Percentiles rank a stretch among this genome's conserved stretches.
These are phyloP conservation scores for Mixornis gularis DNA, from an alignment of 2,113 vertebrate genomes.

Conservation along the genomic window DNA sequence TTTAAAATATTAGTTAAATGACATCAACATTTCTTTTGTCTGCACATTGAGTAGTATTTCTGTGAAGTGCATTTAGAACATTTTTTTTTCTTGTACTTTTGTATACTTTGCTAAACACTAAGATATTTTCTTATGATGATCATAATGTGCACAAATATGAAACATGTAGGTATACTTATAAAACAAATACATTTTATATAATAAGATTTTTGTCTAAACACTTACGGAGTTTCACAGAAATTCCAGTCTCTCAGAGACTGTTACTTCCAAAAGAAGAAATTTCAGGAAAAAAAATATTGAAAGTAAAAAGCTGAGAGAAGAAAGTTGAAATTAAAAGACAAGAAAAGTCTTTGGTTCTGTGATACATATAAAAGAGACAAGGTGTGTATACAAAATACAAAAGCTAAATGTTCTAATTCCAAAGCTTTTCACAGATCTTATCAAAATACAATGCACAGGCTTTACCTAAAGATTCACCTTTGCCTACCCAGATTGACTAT, in stretches of 20 bases:
- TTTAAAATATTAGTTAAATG: background rate
- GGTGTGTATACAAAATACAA: background rate
- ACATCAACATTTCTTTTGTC: background rate
- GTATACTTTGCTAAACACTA: background rate
- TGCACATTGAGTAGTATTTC: background rate
- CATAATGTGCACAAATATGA: background rate
- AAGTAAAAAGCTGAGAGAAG: background rate
- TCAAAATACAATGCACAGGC: background rate
- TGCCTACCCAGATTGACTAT: background rate
- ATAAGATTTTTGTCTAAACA: background rate
- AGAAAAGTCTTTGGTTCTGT: background rate
- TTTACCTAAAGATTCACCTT: background rate
- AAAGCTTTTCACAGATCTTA: background rate
- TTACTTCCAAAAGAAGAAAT: background rate
- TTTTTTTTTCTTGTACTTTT: background rate
- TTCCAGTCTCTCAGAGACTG: background rate
- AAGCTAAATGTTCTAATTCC: background rate
- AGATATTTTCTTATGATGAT: background rate
- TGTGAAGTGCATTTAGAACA: background rate
- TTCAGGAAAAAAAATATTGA: background rate
- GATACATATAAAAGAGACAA: background rate
- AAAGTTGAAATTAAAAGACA: background rate
- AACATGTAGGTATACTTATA: background rate
- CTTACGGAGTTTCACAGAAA: background rate
- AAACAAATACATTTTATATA: background rate